Conservation (phyloP, 1,140 invertebrate genomes). For the Pectinophora gossypiella region DNA sequence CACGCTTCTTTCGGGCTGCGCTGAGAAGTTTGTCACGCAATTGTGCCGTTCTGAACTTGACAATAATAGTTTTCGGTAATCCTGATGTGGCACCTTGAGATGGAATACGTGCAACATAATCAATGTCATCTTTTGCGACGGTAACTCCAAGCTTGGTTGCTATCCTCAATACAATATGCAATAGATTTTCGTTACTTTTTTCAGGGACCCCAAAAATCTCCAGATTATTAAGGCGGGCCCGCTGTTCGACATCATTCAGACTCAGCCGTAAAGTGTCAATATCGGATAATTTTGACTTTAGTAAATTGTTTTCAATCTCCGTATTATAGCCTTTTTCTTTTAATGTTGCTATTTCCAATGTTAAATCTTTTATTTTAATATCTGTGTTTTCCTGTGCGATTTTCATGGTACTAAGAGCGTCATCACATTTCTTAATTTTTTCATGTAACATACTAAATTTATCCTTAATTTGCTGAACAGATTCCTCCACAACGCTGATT, state of each 20-base stretch:
- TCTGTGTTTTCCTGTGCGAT: background rate
- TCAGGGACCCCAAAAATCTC: conserved; percentile 1
- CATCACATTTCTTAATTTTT: background rate
- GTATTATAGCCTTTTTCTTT: background rate
- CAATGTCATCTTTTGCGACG: background rate
- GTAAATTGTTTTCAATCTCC: background rate
- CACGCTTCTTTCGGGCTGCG: background rate
- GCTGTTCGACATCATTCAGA: background rate
- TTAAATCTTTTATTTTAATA: background rate
- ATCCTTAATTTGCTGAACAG: background rate
- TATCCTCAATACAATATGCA: background rate
- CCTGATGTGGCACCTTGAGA: background rate
- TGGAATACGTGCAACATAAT: background rate
- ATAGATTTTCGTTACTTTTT: background rate
- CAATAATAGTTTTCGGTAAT: background rate
- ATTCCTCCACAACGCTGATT: background rate
- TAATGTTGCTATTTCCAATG: background rate
- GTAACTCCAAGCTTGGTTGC: background rate
- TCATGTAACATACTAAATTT: background rate
- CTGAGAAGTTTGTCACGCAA: background rate
- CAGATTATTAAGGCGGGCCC: background rate
- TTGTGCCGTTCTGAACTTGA: background rate
- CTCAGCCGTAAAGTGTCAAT: background rate
- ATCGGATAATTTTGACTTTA: background rate
- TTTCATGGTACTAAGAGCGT: background rate